Percentiles rank a stretch among this genome's conserved stretches.
phyloP scores from a whole-genome alignment of 2,797 vertebrate species.

The Ambastaia sidthimunki region DNA sequence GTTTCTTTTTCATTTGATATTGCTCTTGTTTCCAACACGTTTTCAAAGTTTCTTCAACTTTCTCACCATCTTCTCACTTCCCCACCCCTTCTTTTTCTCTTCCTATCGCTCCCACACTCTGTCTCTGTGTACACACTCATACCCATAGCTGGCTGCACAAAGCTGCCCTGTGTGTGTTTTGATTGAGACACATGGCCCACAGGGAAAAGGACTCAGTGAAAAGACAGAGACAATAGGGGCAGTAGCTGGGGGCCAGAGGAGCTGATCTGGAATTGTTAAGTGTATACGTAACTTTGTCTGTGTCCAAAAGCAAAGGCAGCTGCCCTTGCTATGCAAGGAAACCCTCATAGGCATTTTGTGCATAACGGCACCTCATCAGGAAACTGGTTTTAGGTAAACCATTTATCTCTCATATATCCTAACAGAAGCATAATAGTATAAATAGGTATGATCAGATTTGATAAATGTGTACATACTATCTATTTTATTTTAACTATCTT shows the following conservation, averaged over 20 bases:
- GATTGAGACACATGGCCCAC: constrained; percentile 67
- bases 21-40: constrained; percentile 1
- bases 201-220: constrained; percentile 69
- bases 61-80: constrained; percentile 27
- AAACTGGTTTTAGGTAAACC: background rate
- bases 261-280: constrained; percentile 66
- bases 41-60: background rate
- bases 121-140: constrained; percentile 42
- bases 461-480: no score
- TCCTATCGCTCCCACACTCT: constrained; percentile 48
- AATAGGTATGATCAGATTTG: no score
- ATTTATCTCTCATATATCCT: no score
- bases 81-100: background rate
- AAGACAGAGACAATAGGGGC: constrained; percentile 64
- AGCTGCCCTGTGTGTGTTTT: constrained; percentile 65
- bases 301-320: background rate
- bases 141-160: constrained; percentile 56
- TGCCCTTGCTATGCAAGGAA: background rate
- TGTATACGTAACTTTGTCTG: constrained; percentile 60
- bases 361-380: background rate
- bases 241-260: constrained; percentile 58
- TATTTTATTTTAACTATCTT: no score
- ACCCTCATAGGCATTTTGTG: background rate
- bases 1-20: background rate
- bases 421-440: no score